Conservation (phyloP, 2,888 invertebrate species). For the Rhagonycha fulva region DNA sequence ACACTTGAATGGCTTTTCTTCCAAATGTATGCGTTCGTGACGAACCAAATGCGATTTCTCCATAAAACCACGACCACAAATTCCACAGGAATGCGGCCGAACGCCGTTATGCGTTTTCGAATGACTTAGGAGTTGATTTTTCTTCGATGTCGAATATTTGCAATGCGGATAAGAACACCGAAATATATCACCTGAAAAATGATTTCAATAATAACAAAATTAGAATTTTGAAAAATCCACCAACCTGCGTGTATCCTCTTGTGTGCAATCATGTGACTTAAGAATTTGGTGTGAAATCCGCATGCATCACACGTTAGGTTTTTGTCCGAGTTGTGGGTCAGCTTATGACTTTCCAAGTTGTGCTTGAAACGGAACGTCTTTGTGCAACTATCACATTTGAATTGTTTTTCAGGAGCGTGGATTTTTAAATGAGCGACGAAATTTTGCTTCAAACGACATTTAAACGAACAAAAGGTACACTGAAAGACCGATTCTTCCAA, state of each 20-base stretch:
- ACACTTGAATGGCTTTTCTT: constrained; percentile 68
- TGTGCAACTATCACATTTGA: constrained; percentile 63
- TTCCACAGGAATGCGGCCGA: constrained; percentile 58
- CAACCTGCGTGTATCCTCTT: constrained; percentile 65
- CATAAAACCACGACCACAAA: constrained; percentile 67
- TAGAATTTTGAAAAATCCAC: background rate
- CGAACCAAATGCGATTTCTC: constrained; percentile 69
- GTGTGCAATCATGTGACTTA: constrained; percentile 68
- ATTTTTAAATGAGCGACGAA: constrained; percentile 62
- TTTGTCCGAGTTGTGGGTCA: constrained; percentile 60
- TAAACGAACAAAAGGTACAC: constrained; percentile 61
- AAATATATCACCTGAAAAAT: constrained; percentile 60
- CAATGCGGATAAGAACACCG: constrained; percentile 65
- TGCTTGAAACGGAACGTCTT: constrained; percentile 63
- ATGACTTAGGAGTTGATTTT: constrained; percentile 67
- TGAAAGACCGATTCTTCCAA: constrained; percentile 56
- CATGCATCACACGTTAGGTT: constrained; percentile 69
- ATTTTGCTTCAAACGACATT: constrained; percentile 63
- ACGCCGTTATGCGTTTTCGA: constrained; percentile 64
- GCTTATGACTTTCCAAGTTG: constrained; percentile 62
- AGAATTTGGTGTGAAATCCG: constrained; percentile 68
- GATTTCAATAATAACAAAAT: background rate
- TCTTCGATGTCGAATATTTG: constrained; percentile 66
- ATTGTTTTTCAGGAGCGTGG: constrained; percentile 63
- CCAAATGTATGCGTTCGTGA: constrained; percentile 68